Evolutionary conservation across 2,888 invertebrate species (phyloP).

Genomic region (Zygaena filipendulae): DNA sequence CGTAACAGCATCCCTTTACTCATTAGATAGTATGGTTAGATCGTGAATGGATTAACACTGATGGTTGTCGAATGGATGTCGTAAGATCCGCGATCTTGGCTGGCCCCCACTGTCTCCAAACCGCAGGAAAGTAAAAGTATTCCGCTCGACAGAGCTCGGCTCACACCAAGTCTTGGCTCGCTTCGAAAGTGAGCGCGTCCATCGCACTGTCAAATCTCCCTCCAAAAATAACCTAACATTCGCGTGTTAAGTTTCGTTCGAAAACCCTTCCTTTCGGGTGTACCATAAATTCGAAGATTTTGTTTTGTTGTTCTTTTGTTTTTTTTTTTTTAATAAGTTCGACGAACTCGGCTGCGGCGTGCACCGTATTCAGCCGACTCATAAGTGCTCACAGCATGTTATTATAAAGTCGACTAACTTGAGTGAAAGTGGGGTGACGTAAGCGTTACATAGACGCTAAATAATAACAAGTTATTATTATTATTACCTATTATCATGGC

Average conservation of each 20-base stretch:
- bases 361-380: constrained; percentile 39
- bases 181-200: constrained; percentile 49
- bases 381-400: constrained; percentile 51
- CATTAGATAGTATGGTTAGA: too few species aligned
- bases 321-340: constrained; percentile 29
- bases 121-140: constrained; percentile 58
- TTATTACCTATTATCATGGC: constrained; percentile 54
- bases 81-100: constrained; percentile 21
- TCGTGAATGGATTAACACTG: too few species aligned
- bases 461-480: too few species aligned
- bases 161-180: constrained; percentile 52
- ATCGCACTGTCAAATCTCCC: constrained; percentile 43
- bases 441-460: constrained; percentile 57
- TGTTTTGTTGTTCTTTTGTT: constrained; percentile 20
- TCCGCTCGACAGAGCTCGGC: constrained; percentile 32
- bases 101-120: constrained; percentile 48
- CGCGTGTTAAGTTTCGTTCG: constrained; percentile 14
- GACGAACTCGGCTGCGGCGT: constrained; percentile 50
- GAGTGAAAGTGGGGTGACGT: constrained; percentile 64
- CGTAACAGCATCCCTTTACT: too few species aligned
- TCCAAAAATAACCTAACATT: constrained; percentile 29
- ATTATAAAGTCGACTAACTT: constrained; percentile 32
- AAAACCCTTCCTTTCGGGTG: constrained; percentile 19
- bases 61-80: too few species aligned
- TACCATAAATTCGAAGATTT: constrained; percentile 16